Evolutionary conservation across 1,140 invertebrate species (phyloP), one percentile per base, ranked within the genome.

Genomic region (Mesaphorura yosii): DNA sequence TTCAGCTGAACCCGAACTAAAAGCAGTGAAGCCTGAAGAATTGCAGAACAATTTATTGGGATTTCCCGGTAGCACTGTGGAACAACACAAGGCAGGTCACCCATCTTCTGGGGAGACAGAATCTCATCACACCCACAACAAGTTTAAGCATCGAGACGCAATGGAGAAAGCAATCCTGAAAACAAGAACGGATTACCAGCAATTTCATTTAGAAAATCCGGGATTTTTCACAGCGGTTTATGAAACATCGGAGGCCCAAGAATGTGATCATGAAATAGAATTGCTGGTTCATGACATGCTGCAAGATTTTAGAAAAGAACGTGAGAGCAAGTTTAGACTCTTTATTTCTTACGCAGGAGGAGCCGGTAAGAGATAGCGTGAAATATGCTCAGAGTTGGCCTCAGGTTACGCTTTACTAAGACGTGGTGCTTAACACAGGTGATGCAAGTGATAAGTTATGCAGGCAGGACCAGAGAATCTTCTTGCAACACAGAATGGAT

Each of bases 151-250:
- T 34, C 12, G 27, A 46, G 54, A 51, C 22, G 48, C 54, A 4
- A 25, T 51, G 22, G 44, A 39, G 19, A n/a, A 25, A n/a, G 50
- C 54, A 1, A 56, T 56, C 12, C 19, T 51, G 3, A 37, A 49
- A 46, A 56, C 48, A 0, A 23, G 42, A 27, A 34, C 45, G 5
- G 15, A 17, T 17, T 56, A 56, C 34, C 17, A 6, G 15, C 17
- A 56, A 51, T 56, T 48, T 25, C 29, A 56, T 44, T 10, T 22
- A 25, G 48, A 56, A 20, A 51, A 56, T 39, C 48, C 54, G n/a
- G 48, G 48, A 25, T 45, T 51, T 41, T 56, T 56, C 34, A 17
- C 29, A 28, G 2, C 14, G 1, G 40, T 56, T 1, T 4, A 51
- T 12, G 54, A 56, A 23, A 51, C 48, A 1, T 2, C 31, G 3